Evolutionary conservation across 2,113 vertebrate species (phyloP).

Genomic region (Grus americana): DNA sequence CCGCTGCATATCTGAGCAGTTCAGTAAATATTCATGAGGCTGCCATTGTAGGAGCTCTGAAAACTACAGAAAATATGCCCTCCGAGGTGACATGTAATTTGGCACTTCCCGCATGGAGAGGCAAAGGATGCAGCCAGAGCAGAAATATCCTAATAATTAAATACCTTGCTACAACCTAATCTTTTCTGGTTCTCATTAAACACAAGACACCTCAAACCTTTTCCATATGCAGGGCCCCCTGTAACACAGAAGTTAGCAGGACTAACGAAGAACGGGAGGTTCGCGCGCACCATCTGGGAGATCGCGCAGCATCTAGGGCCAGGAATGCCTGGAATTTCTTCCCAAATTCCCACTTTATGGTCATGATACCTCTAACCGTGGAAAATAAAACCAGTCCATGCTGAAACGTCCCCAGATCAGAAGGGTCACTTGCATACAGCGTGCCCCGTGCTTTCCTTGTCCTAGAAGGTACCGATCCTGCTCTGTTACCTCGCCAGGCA

Average conservation of each 20-base stretch:
- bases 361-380: background rate
- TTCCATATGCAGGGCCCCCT: background rate
- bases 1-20: slow-evolving; percentile 63
- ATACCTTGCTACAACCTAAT: slow-evolving; percentile 11
- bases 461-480: background rate
- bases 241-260: background rate
- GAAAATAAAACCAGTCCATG: background rate
- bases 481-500: background rate
- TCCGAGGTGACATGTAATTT: slow-evolving; percentile 60
- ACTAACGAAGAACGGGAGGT: background rate
- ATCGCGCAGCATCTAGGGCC: background rate
- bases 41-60: slow-evolving; percentile 62
- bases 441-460: too few relatives aligned
- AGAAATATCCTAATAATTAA: slow-evolving; percentile 54
- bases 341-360: background rate
- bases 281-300: rapidly evolving
- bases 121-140: slow-evolving; percentile 6
- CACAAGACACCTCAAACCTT: slow-evolving; percentile 6
- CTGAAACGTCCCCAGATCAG: background rate
- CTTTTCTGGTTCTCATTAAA: slow-evolving; percentile 43
- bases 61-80: slow-evolving; percentile 50
- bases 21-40: slow-evolving; percentile 77
- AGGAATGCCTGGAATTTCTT: background rate
- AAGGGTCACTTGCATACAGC: background rate
- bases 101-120: slow-evolving; percentile 39